Percentiles rank a stretch among this genome's conserved stretches.
Conservation (phyloP, 2,888 invertebrate genomes). For the Rhyacophila evoluta region DNA sequence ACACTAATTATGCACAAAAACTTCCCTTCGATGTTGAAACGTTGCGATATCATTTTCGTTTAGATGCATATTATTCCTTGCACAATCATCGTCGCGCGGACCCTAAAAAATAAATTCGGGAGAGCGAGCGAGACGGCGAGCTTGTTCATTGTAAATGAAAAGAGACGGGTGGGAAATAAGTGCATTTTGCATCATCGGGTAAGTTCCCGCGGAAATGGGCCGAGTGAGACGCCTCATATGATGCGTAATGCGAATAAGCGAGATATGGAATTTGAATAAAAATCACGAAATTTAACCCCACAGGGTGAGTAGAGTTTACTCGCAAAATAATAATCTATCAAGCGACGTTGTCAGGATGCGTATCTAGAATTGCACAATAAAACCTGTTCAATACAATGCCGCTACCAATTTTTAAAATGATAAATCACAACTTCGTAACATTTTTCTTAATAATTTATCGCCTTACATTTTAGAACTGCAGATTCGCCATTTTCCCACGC, state of each 20-base stretch:
- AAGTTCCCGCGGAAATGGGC: conserved; percentile 32
- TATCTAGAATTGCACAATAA: not conserved
- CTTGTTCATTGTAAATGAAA: conserved; percentile 37
- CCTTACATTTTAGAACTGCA: not conserved
- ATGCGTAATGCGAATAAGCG: conserved; percentile 51
- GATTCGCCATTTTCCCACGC: not conserved
- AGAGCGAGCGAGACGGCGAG: conserved; percentile 47
- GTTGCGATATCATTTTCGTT: conserved; percentile 42
- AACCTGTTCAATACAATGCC: not conserved
- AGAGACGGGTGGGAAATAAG: conserved; percentile 50
- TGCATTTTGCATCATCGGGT: conserved; percentile 55
- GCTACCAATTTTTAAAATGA: not conserved
- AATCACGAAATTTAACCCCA: conserved; percentile 47
- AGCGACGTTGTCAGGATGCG: not conserved
- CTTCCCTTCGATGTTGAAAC: not conserved
- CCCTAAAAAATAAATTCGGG: conserved; percentile 53
- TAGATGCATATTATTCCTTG: conserved; percentile 46
- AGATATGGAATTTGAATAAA: conserved; percentile 49
- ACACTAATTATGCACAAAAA: conserved; percentile 13
- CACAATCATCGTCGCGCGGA: conserved; percentile 43
- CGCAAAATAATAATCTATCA: not conserved
- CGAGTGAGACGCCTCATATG: conserved; percentile 48
- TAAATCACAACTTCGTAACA: no score
- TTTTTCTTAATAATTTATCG: no score
- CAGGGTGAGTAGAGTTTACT: conserved; percentile 37